Evolutionary conservation across 2,888 invertebrate genomes (phyloP).

Genomic region (Artemia sinica): DNA sequence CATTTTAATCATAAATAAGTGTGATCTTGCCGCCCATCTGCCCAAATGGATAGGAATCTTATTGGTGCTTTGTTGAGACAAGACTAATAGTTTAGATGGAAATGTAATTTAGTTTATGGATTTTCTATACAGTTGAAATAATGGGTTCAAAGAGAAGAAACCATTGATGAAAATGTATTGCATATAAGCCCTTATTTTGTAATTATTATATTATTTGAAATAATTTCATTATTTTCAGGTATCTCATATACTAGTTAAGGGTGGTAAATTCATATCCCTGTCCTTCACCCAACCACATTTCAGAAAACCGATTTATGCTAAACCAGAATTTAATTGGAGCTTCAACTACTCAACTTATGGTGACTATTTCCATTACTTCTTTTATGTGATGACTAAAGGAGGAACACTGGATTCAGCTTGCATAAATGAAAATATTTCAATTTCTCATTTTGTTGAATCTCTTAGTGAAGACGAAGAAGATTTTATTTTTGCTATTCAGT

Average conservation of each 20-base stretch:
- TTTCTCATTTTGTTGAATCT: neutral
- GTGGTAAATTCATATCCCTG: conserved; percentile 32
- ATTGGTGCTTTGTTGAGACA: too few species aligned
- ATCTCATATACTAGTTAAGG: conserved; percentile 28
- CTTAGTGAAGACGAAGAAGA: conserved; percentile 11
- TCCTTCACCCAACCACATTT: conserved; percentile 36
- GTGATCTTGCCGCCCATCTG: too few species aligned
- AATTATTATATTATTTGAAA: too few species aligned
- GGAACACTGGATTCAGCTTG: neutral
- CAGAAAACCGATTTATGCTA: conserved; percentile 30
- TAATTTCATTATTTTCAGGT: conserved; percentile 27
- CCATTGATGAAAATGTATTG: too few species aligned
- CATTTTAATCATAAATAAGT: too few species aligned
- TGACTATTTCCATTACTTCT: conserved; percentile 28
- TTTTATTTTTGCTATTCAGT: neutral
- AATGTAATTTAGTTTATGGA: too few species aligned
- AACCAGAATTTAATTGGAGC: conserved; percentile 26
- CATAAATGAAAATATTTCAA: neutral
- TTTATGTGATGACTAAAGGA: conserved; percentile 28
- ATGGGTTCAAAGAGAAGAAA: too few species aligned
- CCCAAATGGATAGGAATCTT: too few species aligned
- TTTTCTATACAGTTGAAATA: too few species aligned
- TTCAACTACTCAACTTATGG: conserved; percentile 28
- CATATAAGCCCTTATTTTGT: too few species aligned
- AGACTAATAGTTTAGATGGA: too few species aligned